These are phyloP conservation scores for Drosophila jambulina DNA, from an alignment of 1,140 invertebrate genomes.

Conservation along the genomic window DNA sequence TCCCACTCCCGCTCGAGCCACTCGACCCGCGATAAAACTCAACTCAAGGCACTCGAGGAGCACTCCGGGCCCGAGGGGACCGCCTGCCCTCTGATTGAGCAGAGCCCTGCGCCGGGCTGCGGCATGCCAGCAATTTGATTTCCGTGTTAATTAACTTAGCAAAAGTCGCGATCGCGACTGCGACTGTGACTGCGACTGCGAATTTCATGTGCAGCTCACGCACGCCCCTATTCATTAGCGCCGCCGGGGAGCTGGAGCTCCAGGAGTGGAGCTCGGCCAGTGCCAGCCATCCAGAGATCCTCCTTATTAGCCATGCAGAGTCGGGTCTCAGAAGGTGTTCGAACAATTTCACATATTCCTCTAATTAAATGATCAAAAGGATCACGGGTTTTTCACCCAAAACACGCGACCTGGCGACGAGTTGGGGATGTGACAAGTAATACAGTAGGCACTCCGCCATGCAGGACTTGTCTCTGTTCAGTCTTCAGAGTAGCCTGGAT, in stretches of 20 bases:
- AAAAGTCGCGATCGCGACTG: conserved; percentile 55
- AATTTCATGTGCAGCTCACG: conserved; percentile 80
- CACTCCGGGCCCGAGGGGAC: background rate
- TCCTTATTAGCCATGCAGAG: conserved; percentile 79
- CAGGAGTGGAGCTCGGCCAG: background rate
- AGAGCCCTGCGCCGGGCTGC: conserved; percentile 5
- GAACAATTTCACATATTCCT: conserved; percentile 82
- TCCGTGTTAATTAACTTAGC: conserved; percentile 83
- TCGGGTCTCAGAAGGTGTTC: conserved; percentile 69
- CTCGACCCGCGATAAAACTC: background rate
- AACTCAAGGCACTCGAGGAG: background rate
- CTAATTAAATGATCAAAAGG: conserved; percentile 83
- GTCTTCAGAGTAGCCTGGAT: no score
- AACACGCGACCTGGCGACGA: conserved; percentile 19
- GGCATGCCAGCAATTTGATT: conserved; percentile 80
- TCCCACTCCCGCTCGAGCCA: conserved; percentile 27
- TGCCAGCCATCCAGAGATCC: conserved; percentile 15
- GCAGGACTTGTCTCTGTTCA: background rate
- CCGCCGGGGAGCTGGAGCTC: conserved; percentile 26
- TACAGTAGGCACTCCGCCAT: background rate
- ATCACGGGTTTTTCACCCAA: conserved; percentile 73
- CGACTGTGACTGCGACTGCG: conserved; percentile 7
- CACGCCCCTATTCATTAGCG: conserved; percentile 82
- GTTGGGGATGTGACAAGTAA: conserved; percentile 21
- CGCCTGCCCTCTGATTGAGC: conserved; percentile 9